phyloP scores from a whole-genome alignment of 2,113 vertebrate genomes.

The Lophius piscatorius region DNA sequence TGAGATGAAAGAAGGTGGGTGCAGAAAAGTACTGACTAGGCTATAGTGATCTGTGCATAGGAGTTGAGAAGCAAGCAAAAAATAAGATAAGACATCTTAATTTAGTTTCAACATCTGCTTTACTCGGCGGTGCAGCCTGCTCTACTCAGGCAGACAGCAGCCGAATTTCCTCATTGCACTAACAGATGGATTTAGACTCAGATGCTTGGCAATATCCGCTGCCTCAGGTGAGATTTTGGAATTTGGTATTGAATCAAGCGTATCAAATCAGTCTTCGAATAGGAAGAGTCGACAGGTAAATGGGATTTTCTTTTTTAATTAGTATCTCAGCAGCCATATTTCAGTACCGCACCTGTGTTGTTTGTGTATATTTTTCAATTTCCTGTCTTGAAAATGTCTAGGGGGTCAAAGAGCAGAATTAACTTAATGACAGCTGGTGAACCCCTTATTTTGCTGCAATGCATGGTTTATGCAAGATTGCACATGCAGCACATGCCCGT shows the following conservation, averaged over 20 bases:
- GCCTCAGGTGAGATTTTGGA: conserved; percentile 67
- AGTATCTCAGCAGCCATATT: conserved; percentile 40
- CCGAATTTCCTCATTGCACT: conserved; percentile 27
- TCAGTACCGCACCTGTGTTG: conserved; percentile 35
- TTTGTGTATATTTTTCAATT: conserved; percentile 42
- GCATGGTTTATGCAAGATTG: too few species aligned
- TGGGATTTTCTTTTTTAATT: conserved; percentile 72
- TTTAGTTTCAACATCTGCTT: conserved; percentile 64
- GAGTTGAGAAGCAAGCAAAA: conserved; percentile 32
- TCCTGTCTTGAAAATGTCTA: conserved; percentile 34
- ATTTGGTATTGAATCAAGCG: conserved; percentile 60
- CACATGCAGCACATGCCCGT: too few species aligned
- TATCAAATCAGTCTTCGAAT: conserved; percentile 52
- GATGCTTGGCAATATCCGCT: conserved; percentile 45
- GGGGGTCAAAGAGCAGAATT: conserved; percentile 6
- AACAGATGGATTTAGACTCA: conserved; percentile 62
- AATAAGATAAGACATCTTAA: conserved; percentile 69
- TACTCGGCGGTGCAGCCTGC: conserved; percentile 37
- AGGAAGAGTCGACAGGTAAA: conserved; percentile 53
- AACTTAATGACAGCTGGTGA: conserved; percentile 19
- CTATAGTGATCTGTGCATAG: conserved; percentile 22
- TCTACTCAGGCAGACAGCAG: conserved; percentile 47
- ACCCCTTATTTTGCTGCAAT: neutral
- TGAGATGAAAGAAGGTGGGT: too few species aligned
- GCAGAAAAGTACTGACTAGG: conserved; percentile 4